A percentile compares a stretch with the other conserved stretches of the same genome.
These are phyloP conservation scores for Lanius collurio DNA, from an alignment of 2,113 vertebrate species.

Conservation along the genomic window DNA sequence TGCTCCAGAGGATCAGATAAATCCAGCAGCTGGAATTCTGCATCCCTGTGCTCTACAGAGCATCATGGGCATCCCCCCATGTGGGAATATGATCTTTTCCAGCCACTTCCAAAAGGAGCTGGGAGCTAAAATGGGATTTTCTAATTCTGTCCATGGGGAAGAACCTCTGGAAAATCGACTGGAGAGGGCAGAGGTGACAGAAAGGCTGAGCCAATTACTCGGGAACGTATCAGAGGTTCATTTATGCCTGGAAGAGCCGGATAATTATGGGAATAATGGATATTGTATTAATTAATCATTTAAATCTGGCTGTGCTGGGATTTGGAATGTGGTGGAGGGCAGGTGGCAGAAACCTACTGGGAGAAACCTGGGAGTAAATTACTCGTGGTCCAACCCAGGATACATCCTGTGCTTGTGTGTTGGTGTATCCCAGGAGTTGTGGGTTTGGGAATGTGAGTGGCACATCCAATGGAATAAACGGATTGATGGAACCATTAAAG, in stretches of 20 bases:
- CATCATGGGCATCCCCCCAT: neutral
- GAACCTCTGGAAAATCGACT: slow-evolving; percentile 5
- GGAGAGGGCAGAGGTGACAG: neutral
- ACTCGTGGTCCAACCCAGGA: neutral
- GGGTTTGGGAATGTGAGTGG: accelerated
- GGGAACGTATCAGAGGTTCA: neutral
- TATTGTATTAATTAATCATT: neutral
- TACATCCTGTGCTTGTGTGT: neutral
- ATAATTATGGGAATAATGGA: neutral
- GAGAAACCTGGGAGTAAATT: neutral
- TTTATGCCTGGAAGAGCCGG: neutral
- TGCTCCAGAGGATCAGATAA: neutral
- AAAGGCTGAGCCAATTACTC: neutral
- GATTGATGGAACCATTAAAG: accelerated
- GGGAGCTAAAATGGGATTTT: neutral
- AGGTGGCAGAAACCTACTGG: neutral
- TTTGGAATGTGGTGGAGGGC: accelerated
- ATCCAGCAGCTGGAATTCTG: neutral
- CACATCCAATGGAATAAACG: accelerated
- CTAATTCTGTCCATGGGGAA: neutral
- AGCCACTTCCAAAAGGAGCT: neutral
- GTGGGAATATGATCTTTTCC: neutral
- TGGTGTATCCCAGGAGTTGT: neutral
- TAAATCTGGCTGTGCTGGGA: neutral
- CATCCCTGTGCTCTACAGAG: neutral